A percentile compares a stretch with the other conserved stretches of the same genome.
Conservation (phyloP, 2,113 vertebrate genomes). For the Octodon degus region DNA sequence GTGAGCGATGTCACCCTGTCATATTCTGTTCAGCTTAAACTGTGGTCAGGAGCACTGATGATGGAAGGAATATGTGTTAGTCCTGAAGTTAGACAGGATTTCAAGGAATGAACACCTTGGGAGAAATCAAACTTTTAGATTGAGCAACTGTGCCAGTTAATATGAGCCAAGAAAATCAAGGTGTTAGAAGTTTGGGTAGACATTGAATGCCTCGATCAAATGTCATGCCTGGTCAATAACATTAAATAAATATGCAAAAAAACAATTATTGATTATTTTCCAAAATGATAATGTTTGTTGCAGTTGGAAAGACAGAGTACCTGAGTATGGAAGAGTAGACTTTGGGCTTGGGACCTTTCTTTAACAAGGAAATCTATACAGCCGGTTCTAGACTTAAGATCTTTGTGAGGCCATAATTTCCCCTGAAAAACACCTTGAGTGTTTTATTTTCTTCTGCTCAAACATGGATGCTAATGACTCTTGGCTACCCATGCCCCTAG, state of each 20-base stretch:
- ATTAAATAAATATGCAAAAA: constrained; percentile 1
- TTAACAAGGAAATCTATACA: not conserved
- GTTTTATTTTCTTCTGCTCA: not conserved
- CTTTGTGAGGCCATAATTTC: not conserved
- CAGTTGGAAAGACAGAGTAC: not conserved
- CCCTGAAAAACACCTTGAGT: not conserved
- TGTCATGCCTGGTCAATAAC: not conserved
- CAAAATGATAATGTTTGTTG: not conserved
- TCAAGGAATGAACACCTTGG: constrained; percentile 21
- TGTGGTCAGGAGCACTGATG: not conserved
- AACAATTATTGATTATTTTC: not conserved
- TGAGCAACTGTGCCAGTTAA: not conserved
- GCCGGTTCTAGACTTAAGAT: not conserved
- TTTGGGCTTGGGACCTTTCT: not conserved
- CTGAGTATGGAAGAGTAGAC: not conserved
- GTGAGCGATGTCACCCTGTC: not conserved
- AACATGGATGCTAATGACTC: too few species aligned
- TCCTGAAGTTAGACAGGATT: not conserved
- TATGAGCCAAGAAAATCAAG: not conserved
- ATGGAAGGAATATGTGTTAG: not conserved
- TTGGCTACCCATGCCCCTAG: not conserved
- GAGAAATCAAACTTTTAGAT: not conserved
- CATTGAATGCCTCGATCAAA: not conserved
- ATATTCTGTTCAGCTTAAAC: not conserved
- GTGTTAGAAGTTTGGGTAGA: not conserved